Conservation (phyloP, 2,888 invertebrate genomes). For the Neoaliturus tenellus region DNA sequence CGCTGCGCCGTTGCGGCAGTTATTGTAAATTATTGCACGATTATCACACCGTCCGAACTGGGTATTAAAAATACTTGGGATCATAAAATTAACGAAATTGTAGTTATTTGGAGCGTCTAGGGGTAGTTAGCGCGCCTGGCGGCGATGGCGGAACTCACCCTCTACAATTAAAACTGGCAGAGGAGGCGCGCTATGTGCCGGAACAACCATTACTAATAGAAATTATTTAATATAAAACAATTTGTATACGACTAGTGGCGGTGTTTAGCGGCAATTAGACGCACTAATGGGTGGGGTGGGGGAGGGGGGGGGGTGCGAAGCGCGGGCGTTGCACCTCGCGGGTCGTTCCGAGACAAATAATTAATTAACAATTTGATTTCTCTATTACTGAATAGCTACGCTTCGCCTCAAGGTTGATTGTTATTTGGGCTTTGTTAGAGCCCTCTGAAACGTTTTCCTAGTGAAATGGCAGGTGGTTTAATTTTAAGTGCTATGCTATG, state of each 20-base stretch:
- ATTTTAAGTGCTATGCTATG: no score
- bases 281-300: background rate
- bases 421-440: background rate
- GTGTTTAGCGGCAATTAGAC: constrained; percentile 21
- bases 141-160: constrained; percentile 1
- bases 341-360: background rate
- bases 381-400: background rate
- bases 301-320: background rate
- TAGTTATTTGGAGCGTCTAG: constrained; percentile 30
- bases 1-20: background rate
- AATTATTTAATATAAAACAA: constrained; percentile 36
- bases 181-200: background rate
- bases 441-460: no score
- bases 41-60: background rate
- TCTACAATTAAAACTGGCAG: background rate
- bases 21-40: constrained; percentile 7
- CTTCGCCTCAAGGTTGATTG: background rate
- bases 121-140: background rate
- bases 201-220: constrained; percentile 27
- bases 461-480: no score
- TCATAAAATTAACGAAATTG: constrained; percentile 28
- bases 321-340: background rate
- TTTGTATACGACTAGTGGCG: constrained; percentile 7
- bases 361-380: constrained; percentile 27
- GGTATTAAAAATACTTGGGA: constrained; percentile 20